Conservation (phyloP, 2,113 vertebrate genomes). For the Petromus typicus region DNA sequence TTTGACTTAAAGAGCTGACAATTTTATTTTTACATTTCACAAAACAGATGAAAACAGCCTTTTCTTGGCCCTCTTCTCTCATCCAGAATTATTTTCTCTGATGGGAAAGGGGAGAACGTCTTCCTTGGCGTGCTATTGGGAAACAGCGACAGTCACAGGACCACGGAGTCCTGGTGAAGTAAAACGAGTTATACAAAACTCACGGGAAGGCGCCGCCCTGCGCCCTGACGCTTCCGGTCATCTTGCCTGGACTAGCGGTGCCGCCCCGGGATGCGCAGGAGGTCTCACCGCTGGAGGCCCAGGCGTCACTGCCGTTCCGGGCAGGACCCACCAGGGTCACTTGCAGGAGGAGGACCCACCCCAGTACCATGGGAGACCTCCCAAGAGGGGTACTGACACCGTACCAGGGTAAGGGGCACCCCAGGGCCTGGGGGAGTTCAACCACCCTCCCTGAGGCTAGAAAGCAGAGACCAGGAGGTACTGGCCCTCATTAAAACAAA, state of each 20-base stretch:
- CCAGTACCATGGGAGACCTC: conserved; percentile 97
- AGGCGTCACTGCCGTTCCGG: conserved; percentile 99
- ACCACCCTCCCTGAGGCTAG: background rate
- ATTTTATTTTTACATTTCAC: conserved; percentile 83
- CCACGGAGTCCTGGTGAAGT: conserved; percentile 45
- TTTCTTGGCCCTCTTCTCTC: conserved; percentile 28
- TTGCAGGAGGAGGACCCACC: conserved; percentile 95
- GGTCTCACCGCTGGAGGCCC: conserved; percentile 98
- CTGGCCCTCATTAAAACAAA: background rate
- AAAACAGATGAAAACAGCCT: conserved; percentile 56
- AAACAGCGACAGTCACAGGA: conserved; percentile 55
- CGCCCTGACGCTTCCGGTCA: conserved; percentile 95
- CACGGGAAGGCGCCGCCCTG: conserved; percentile 4
- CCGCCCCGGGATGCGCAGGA: conserved; percentile 96
- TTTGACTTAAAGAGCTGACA: conserved; percentile 61
- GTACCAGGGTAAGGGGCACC: conserved; percentile 95
- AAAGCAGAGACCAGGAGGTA: background rate
- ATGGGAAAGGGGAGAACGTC: conserved; percentile 5
- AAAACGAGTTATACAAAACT: conserved; percentile 29
- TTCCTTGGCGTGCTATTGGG: conserved; percentile 55
- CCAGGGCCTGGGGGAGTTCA: background rate
- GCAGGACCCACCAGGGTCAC: conserved; percentile 96
- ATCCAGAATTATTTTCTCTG: conserved; percentile 34
- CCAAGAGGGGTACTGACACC: conserved; percentile 96
- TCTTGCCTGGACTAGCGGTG: conserved; percentile 95